Percentiles rank a stretch among this genome's conserved stretches.
These are phyloP conservation scores for Hepsetus odoe DNA, from an alignment of 2,113 vertebrate genomes.

Conservation along the genomic window DNA sequence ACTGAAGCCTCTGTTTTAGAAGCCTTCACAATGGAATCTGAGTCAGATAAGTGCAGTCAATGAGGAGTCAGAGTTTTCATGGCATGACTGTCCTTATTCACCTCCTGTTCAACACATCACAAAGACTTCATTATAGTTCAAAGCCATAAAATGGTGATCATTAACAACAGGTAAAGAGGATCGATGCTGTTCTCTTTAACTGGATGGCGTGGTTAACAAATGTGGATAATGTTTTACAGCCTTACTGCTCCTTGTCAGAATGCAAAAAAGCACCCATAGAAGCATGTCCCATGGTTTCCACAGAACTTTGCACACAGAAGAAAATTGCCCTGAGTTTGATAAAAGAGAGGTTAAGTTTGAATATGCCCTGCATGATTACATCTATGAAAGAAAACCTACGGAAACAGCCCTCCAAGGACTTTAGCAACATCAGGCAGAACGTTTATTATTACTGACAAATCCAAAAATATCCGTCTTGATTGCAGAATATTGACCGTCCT, in stretches of 20 bases:
- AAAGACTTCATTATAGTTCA: constrained; percentile 25
- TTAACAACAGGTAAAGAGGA: constrained; percentile 36
- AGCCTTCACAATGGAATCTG: constrained; percentile 13
- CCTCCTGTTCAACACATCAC: constrained; percentile 12
- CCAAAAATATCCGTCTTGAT: constrained; percentile 63
- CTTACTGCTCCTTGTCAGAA: background rate
- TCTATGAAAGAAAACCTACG: constrained; percentile 21
- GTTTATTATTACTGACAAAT: constrained; percentile 50
- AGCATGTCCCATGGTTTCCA: background rate
- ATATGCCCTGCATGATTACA: background rate
- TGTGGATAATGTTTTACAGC: constrained; percentile 10
- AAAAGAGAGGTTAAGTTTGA: constrained; percentile 11
- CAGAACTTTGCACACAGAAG: background rate
- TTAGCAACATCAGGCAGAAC: constrained; percentile 38
- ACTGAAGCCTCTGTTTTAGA: constrained; percentile 40
- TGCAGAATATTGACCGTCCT: constrained; percentile 60
- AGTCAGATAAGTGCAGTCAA: constrained; percentile 38
- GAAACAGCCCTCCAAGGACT: constrained; percentile 48
- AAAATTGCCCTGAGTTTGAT: constrained; percentile 31
- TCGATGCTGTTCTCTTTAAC: constrained; percentile 24
- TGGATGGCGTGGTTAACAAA: constrained; percentile 1
- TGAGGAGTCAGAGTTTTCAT: constrained; percentile 17
- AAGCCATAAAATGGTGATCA: constrained; percentile 41
- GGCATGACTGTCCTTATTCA: background rate
- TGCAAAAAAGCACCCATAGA: background rate